Evolutionary conservation across 2,888 invertebrate species (phyloP).

Genomic region (Drosophila mulleri): DNA sequence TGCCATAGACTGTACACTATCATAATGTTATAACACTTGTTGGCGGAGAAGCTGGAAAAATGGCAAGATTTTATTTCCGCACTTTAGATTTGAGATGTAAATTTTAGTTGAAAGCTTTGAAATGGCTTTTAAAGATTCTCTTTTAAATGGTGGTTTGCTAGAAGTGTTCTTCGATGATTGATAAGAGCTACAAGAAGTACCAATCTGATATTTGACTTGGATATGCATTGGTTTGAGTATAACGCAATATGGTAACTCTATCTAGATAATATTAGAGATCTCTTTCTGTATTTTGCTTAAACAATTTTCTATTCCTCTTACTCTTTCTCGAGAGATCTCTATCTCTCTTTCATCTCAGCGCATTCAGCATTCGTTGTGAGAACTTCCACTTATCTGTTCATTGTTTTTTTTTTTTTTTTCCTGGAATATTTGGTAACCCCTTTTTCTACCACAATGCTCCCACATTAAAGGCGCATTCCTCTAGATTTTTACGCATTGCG

Average conservation of each 20-base stretch:
- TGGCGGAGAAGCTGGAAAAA: background rate
- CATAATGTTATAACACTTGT: background rate
- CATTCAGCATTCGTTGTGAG: slow-evolving; percentile 11
- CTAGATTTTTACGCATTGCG: background rate
- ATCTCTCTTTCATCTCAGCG: background rate
- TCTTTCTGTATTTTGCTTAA: background rate
- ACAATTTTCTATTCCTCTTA: background rate
- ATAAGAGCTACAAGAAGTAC: background rate
- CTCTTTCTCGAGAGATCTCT: no score
- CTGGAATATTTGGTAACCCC: slow-evolving; percentile 16
- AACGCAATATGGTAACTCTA: background rate
- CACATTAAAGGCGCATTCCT: slow-evolving; percentile 35
- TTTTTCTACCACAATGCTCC: slow-evolving; percentile 28
- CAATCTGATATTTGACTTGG: background rate
- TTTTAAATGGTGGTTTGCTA: background rate
- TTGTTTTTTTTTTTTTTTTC: background rate
- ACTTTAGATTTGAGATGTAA: slow-evolving; percentile 1
- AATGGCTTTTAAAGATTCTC: background rate
- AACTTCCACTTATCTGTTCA: background rate
- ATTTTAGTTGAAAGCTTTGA: background rate
- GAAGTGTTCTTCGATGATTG: background rate
- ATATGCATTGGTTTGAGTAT: no score
- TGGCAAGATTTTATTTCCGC: slow-evolving; percentile 1
- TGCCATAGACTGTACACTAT: slow-evolving; percentile 1
- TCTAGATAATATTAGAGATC: no score